These are phyloP conservation scores for Poecilia latipinna DNA, from an alignment of 2,113 vertebrate species.

Conservation along the genomic window DNA sequence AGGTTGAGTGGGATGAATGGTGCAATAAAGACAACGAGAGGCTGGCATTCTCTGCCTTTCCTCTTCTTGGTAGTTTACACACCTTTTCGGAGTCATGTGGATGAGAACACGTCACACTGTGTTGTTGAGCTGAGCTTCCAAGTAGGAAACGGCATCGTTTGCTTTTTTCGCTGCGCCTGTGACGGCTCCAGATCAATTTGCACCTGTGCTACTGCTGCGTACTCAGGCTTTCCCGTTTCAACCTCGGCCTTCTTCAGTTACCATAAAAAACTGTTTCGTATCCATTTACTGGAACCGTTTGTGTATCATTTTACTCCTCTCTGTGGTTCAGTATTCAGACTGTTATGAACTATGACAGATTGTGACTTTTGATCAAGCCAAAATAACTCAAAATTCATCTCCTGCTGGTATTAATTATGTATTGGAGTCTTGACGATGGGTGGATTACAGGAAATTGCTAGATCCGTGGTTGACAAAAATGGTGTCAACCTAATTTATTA, in stretches of 20 bases:
- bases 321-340: not conserved
- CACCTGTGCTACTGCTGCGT: not conserved
- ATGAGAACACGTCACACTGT: conserved; percentile 10
- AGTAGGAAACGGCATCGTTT: not conserved
- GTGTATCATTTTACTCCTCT: not conserved
- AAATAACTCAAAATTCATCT: not conserved
- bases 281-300: not conserved
- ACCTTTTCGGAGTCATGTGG: conserved; percentile 14
- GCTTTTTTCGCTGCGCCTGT: not conserved
- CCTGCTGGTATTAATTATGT: no score
- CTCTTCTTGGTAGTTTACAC: not conserved
- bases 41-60: conserved; percentile 32
- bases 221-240: not conserved
- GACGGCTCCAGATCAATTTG: not conserved
- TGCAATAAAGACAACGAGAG: conserved; percentile 41
- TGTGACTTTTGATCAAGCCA: not conserved
- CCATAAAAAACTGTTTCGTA: not conserved
- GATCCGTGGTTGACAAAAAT: not conserved
- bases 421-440: not conserved
- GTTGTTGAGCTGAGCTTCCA: conserved; percentile 25
- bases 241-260: not conserved
- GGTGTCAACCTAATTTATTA: no score
- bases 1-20: conserved; percentile 62
- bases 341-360: not conserved
- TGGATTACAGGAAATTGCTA: not conserved